Base-by-base conservation (phyloP, 2,113 vertebrate genomes). In the Fregata magnificens region DNA sequence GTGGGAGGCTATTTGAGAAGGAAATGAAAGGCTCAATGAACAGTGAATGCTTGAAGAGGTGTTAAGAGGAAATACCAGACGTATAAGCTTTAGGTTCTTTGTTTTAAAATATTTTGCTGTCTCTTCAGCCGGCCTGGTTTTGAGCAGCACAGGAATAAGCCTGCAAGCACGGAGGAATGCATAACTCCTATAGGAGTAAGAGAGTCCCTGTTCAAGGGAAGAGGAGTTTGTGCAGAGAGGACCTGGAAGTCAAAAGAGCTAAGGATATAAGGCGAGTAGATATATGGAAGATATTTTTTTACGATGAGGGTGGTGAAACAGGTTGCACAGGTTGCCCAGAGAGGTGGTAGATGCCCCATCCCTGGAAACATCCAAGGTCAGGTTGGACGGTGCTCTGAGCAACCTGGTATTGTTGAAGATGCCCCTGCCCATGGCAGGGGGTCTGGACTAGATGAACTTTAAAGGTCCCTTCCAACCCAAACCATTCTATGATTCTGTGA, bases 1-100 rank as follows among this genome's bases (percentile, higher is more conserved):
- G 94, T 91, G 86, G 95, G 97, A 95, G 91, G 88, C 71, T 96
- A 81, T 97, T 94, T 93, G 95, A 86, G 91, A 82, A 79, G 83
- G 88, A 92, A 92, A 88, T 91, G 83, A 93, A 96, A 95, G 90
- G 94, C 88, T 93, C 76, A 56, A 4, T 88, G 92, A 93, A 81
- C 69, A 44, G 69, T 9, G 61, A 95, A 76, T 20, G 56, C 83
- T 90, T 84, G 92, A 88, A 92, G 83, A 88, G 90, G 83, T 92
- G 82, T 95, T 95, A 72, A 86, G 91, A 95, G 94, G 76, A 91
- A 95, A 92, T 71, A 83, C 47, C 63, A 18, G 72, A 16, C 0
- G 2, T 59, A 42, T 38, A 70, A 94, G 80, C 69, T 95, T 84
- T 29, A 36, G 32, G 78, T 81, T 69, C 82, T 93, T 77, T 74